Conservation (phyloP, 2,797 vertebrate genomes). For the Alcedo quadribrachys region DNA sequence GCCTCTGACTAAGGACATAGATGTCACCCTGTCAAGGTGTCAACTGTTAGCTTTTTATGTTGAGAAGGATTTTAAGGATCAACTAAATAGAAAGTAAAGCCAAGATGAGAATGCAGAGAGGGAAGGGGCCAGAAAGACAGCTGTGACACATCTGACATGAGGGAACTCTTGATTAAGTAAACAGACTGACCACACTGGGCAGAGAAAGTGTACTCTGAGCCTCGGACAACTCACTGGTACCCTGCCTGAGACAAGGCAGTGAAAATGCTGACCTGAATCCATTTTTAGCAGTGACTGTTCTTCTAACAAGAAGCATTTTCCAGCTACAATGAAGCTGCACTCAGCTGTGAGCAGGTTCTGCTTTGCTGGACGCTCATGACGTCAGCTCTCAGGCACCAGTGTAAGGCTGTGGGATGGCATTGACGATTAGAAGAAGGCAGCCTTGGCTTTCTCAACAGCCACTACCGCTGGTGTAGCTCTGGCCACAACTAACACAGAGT, state of each 20-base stretch:
- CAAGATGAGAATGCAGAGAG: background rate
- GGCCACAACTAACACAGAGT: background rate
- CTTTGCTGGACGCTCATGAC: background rate
- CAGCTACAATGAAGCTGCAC: background rate
- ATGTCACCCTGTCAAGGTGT: background rate
- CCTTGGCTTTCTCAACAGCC: background rate
- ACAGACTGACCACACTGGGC: background rate
- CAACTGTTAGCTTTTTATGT: constrained; percentile 10
- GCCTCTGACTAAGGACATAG: background rate
- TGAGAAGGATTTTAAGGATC: constrained; percentile 7
- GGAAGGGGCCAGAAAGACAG: background rate
- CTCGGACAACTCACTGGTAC: background rate
- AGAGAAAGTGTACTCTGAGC: background rate
- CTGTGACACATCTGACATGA: background rate
- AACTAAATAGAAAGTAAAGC: background rate
- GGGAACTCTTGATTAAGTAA: background rate
- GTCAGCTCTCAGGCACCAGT: background rate
- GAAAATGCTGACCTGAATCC: background rate
- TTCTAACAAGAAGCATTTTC: background rate
- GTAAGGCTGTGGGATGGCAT: background rate
- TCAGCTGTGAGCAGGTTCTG: background rate
- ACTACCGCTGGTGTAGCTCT: background rate
- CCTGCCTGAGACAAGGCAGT: background rate
- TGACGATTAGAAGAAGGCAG: accelerated
- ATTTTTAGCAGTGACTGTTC: background rate